Evolutionary conservation across 1,140 invertebrate genomes (phyloP), one percentile per base, ranked within the genome.

Genomic region (Bombus impatiens): DNA sequence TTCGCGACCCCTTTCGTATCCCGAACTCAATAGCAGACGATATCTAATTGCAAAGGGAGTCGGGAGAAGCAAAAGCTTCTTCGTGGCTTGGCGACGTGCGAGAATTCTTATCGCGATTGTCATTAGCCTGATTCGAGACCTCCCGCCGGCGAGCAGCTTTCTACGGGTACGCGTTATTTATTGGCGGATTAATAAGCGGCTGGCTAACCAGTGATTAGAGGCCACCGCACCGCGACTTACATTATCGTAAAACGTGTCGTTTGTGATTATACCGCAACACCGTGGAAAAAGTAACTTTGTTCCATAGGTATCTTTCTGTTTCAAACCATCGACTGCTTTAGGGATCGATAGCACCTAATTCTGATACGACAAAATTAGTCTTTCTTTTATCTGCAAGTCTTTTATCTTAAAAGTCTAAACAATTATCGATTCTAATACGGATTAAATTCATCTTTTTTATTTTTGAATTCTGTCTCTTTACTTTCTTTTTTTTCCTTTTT

Each of bases 81-180:
- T 47, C 15, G 12, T 10, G 12, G n/a, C 9, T 44, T 53, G 47
- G 47, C 44, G 68, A 81, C 79, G 79, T 15, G 80, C 80, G 40
- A 65, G 57, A 82, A 82, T 53, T 82, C 53, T 82, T 75, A 82
- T 82, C 80, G 71, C 80, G 80, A 82, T 82, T 65, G 57, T 82
- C 80, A 82, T 82, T 82, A 82, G 80, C 80, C 80, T 76, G 57
- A 82, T 82, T 82, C 57, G 57, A 74, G 53, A 76, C 80, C 80
- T 82, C 80, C 80, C 28, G 57, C 71, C 12, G 53, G 37, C 37
- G n/a, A 32, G 37, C 71, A 72, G 80, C 80, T 82, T 82, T 82
- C 80, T 76, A 82, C 47, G 22, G 53, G 10, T 47, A 28, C 40
- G n/a, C 53, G 71, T 82, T 82, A 82, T 82, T 82, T 82, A 82